Base-by-base conservation (phyloP, 2,797 vertebrate genomes). In the Botia almorhae region DNA sequence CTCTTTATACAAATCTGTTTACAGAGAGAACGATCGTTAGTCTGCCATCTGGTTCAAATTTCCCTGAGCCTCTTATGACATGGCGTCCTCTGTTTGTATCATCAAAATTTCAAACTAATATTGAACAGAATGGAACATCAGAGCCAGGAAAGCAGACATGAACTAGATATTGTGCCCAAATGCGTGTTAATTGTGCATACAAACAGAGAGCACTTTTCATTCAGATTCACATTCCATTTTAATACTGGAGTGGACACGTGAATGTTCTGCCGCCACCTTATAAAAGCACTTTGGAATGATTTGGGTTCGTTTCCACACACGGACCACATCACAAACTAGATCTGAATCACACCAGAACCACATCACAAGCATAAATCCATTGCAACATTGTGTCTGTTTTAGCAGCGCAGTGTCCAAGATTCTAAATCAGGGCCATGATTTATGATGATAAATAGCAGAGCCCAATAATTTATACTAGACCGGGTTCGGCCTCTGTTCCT, bases 31-130 rank as follows among this genome's bases (percentile, higher is more conserved):
- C 60, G 43, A 80, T 77, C 90, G 91, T 89, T 91, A 93, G 91
- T 89, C 91, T 85, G 74, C 82, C 89, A 88, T 89, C 88, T 92
- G 93, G 85, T 87, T 88, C 87, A 82, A 64, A 90, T 90, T 78
- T 85, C 48, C 88, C 84, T 85, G 55, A 87, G 85, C 89, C 87
- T 83, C 85, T 86, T 77, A 86, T 75, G 87, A 86, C 85, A 74
- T 81, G 80, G 86, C 76, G 88, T 83, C 85, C 87, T 88, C 77
- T 84, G 86, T 88, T 76, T 83, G 81, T 77, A 82, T 87, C 83
- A 89, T 73, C 61, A 84, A 85, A 89, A 87, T 87, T 82, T 82
- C 84, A 86, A 50, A 88, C 87, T 81, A 85, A 89, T 61, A 51
- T 84, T 68, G 36, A 26, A 13, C 51, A 73, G 71, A 78, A 84